Conservation (phyloP, 2,113 vertebrate genomes). For the Galbula dea region DNA sequence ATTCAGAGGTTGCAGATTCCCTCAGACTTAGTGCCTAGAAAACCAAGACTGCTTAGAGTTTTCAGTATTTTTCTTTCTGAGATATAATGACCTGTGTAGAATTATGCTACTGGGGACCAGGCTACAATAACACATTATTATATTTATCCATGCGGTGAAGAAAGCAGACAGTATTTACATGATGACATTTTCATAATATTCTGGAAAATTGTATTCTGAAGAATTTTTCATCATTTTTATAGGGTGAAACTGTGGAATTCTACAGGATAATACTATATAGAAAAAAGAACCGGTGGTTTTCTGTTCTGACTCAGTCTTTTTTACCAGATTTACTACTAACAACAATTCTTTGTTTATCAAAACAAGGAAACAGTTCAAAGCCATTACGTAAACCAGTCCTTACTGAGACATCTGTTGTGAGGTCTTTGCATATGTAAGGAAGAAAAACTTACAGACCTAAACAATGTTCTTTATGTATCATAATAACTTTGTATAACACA, state of each 20-base stretch:
- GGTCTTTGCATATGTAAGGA: neutral
- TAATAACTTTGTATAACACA: neutral
- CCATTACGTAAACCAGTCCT: neutral
- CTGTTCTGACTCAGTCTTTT: neutral
- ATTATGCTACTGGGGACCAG: neutral
- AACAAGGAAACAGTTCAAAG: constrained; percentile 32
- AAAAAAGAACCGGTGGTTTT: neutral
- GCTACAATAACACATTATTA: neutral
- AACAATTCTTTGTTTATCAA: constrained; percentile 26
- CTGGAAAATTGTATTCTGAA: neutral
- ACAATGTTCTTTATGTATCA: neutral
- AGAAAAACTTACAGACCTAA: neutral
- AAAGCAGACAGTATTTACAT: neutral
- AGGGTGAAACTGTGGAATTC: neutral
- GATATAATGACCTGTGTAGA: constrained; percentile 14
- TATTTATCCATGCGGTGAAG: neutral
- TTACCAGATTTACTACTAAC: constrained; percentile 1
- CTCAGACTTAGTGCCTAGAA: constrained; percentile 39
- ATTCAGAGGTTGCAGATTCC: constrained; percentile 61
- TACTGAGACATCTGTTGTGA: constrained; percentile 4
- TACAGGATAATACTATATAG: neutral
- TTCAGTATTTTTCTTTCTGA: constrained; percentile 43
- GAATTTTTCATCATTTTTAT: neutral
- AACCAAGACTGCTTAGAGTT: neutral
- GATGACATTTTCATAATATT: neutral